phyloP scores from a whole-genome alignment of 92 coral and sea anemone genomes.

The Siderastrea siderea region DNA sequence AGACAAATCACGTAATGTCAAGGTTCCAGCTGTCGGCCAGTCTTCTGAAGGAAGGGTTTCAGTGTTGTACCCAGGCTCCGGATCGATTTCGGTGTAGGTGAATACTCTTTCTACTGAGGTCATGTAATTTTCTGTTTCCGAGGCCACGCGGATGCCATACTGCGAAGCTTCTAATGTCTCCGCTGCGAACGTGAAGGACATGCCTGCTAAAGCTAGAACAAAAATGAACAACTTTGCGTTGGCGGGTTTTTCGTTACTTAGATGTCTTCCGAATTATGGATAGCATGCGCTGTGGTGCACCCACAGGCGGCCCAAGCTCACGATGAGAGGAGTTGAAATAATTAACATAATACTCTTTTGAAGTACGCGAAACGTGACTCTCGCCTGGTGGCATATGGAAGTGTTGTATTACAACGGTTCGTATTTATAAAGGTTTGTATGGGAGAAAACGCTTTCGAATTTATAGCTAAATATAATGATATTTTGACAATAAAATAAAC shows the following conservation, averaged over 20 bases:
- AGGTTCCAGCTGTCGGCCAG: slow-evolving; percentile 62
- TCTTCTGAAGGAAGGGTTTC: slow-evolving; percentile 13
- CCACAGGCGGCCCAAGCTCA: too few species aligned
- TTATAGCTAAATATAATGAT: too few species aligned
- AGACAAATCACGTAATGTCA: slow-evolving; percentile 38
- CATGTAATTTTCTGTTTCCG: slow-evolving; percentile 57
- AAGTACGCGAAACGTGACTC: too few species aligned
- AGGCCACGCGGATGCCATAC: slow-evolving; percentile 21
- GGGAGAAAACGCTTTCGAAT: too few species aligned
- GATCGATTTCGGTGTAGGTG: slow-evolving; percentile 42
- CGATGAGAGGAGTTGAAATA: too few species aligned
- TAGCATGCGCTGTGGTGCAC: too few species aligned
- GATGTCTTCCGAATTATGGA: too few species aligned
- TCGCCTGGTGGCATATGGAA: too few species aligned
- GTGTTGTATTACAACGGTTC: too few species aligned
- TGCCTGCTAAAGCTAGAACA: slow-evolving; percentile 53
- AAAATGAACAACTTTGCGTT: not conserved
- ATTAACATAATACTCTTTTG: too few species aligned
- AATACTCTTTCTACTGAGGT: slow-evolving; percentile 64
- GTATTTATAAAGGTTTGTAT: too few species aligned
- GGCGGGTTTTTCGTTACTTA: not conserved
- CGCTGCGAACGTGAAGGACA: slow-evolving; percentile 47
- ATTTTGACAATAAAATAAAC: too few species aligned
- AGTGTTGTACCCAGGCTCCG: slow-evolving; percentile 54
- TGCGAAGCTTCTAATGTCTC: slow-evolving; percentile 12